These are phyloP conservation scores for Rhopalosiphum maidis DNA, from an alignment of 1,140 invertebrate species.

Conservation along the genomic window DNA sequence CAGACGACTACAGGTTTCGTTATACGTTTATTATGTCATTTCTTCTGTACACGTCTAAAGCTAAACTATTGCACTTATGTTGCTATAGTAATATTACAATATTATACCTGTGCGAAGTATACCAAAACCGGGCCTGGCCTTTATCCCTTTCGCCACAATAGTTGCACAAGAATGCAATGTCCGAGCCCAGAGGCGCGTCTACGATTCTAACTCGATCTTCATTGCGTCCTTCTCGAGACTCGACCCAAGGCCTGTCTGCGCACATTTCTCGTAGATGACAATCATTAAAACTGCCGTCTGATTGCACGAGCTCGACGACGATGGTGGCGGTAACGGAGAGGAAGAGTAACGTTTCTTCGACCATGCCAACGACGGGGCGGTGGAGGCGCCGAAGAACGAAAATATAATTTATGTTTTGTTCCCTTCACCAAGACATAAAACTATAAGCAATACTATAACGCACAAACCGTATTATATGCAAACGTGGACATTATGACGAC, in stretches of 20 bases:
- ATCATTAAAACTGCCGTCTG: background rate
- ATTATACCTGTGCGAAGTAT: constrained; percentile 19
- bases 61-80: background rate
- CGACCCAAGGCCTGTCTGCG: constrained; percentile 33
- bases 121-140: constrained; percentile 35
- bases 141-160: constrained; percentile 36
- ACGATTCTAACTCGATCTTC: background rate
- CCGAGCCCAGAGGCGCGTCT: constrained; percentile 35
- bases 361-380: background rate
- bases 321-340: background rate
- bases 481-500: background rate
- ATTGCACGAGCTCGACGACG: background rate
- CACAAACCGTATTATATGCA: constrained; percentile 9
- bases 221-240: too few relatives aligned
- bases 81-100: background rate
- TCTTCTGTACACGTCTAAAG: too few relatives aligned
- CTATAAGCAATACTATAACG: background rate
- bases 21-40: too few relatives aligned
- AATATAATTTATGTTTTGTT: background rate
- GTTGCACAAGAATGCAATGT: background rate
- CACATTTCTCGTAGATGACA: constrained; percentile 2
- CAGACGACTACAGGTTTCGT: too few relatives aligned
- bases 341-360: background rate
- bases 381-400: background rate
- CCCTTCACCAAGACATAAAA: background rate